Evolutionary conservation across 64 coral and sea anemone genomes (phyloP).

Genomic region (Actinia tenebrosa): DNA sequence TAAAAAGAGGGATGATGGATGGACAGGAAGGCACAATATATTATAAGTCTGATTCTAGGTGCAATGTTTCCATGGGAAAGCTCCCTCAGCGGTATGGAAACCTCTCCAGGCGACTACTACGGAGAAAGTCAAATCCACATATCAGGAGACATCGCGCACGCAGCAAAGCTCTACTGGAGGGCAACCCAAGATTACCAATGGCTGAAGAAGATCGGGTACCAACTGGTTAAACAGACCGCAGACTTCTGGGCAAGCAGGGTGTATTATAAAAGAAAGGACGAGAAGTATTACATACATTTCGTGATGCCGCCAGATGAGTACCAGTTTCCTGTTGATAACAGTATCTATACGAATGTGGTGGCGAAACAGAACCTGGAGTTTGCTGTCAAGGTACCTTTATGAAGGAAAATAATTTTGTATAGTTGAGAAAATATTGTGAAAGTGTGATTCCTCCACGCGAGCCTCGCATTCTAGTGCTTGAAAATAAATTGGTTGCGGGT

Average conservation of each 20-base stretch:
- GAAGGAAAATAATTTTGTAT: too few species aligned
- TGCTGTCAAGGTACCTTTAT: constrained; percentile 53
- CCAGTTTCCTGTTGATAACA: constrained; percentile 86
- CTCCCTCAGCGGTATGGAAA: constrained; percentile 71
- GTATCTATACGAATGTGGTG: constrained; percentile 81
- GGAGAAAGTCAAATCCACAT: constrained; percentile 81
- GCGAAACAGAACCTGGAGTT: constrained; percentile 87
- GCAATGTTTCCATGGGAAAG: constrained; percentile 98
- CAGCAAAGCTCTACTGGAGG: constrained; percentile 73
- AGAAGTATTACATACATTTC: constrained; percentile 60
- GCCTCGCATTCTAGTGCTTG: too few species aligned
- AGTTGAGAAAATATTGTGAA: too few species aligned
- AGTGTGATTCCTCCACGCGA: too few species aligned
- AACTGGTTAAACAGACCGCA: constrained; percentile 76
- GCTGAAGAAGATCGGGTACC: constrained; percentile 59
- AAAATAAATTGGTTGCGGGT: too few species aligned
- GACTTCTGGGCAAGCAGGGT: constrained; percentile 86
- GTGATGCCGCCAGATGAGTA: constrained; percentile 93
- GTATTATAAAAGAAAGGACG: constrained; percentile 30
- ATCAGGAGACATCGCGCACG: constrained; percentile 77
- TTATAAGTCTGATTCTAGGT: constrained; percentile 19
- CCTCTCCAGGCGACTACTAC: constrained; percentile 71
- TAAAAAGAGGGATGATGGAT: background rate
- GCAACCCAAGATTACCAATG: constrained; percentile 66
- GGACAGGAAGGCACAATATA: background rate